Evolutionary conservation across 2,113 vertebrate species (phyloP).

Genomic region (Corythornis cristatus): DNA sequence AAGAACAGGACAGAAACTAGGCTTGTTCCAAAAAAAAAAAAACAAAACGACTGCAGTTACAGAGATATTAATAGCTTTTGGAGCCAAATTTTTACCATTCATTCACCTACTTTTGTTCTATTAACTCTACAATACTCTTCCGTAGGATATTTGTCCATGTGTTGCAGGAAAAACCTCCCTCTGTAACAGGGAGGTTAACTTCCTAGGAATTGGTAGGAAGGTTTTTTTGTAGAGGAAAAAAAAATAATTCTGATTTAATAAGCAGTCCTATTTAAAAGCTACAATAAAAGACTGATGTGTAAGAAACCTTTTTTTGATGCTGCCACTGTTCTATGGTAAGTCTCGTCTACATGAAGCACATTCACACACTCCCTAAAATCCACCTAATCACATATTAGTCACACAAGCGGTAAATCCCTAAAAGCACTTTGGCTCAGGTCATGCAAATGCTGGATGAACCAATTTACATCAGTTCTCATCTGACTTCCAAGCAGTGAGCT

Average conservation of each 20-base stretch:
- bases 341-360: not conserved
- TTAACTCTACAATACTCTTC: not conserved
- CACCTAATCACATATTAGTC: conserved; percentile 4
- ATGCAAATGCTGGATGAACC: not conserved
- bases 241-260: not conserved
- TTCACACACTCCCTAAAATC: not conserved
- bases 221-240: not conserved
- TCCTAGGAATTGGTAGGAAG: not conserved
- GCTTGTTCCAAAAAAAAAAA: conserved; percentile 26
- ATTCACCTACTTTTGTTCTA: conserved; percentile 35
- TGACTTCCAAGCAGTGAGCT: not conserved
- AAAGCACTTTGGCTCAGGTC: not conserved
- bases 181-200: not conserved
- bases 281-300: not conserved
- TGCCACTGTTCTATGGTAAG: not conserved
- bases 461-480: conserved; percentile 26
- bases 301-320: not conserved
- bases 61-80: not conserved
- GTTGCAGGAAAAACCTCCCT: not conserved
- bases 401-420: conserved; percentile 22
- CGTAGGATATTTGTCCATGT: not conserved
- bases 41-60: conserved; percentile 10
- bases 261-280: not conserved
- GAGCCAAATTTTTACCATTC: not conserved
- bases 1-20: not conserved